Evolutionary conservation across 2,113 vertebrate species (phyloP), one percentile per base, ranked within the genome.

Genomic region (Setophaga petechia): DNA sequence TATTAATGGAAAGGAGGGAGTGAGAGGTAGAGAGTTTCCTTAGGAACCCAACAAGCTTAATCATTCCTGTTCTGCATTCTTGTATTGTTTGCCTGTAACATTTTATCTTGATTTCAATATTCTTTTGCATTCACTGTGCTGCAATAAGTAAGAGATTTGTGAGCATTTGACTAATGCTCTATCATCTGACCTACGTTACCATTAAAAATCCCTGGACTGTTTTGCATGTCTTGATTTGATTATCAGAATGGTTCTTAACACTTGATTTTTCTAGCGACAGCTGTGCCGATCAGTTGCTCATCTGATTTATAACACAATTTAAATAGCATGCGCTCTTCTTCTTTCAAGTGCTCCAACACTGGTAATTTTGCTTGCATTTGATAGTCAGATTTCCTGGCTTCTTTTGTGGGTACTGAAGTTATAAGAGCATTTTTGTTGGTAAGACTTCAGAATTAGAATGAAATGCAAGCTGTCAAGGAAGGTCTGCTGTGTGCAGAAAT

Each of bases 21-120:
- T 83, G 72, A 93, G 90, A 93, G 71, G 75, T 31, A 5, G 35
- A 63, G 80, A 20, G 69, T 87, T 97, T 96, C 96, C 83, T 66
- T 91, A 94, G 95, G 89, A 94, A 87, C 92, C 93, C 47, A 73
- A 81, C 94, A 91, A 83, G 74, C 35, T 79, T 78, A 90, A 89
- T 84, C 46, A 49, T 73, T 95, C n/a, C 61, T 30, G 10, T 91
- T 86, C 65, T 91, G 46, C 52, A 51, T 72, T 87, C 63, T 84
- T 83, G 10, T 43, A 30, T 68, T 59, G 37, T 35, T 59, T 95
- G 63, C 63, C 62, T 95, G 33, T 87, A 85, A 79, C n/a, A 27
- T 80, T 96, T 68, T 66, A 39, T 63, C 85, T 80, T 86, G 61
- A 68, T 94, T 93, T 95, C 47, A 72, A 17, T 46, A 43, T 94